phyloP scores from a whole-genome alignment of 2,888 invertebrate species.

The Noctua janthina region DNA sequence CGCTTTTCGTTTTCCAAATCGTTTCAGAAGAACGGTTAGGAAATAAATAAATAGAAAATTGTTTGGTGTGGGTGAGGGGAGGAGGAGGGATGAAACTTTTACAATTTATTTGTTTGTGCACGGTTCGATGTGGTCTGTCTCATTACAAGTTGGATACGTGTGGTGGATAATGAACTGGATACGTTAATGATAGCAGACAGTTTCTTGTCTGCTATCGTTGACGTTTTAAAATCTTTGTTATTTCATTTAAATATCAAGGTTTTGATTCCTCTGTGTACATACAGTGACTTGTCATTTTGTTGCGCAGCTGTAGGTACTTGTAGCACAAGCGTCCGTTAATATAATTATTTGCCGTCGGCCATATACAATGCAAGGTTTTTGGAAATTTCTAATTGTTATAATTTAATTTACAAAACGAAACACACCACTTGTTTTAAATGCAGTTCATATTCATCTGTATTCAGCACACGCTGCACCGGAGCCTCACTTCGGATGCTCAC shows the following conservation, averaged over 20 bases:
- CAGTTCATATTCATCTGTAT: not conserved
- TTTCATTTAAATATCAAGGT: no score
- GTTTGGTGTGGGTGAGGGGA: not conserved
- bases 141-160: no score
- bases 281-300: no score
- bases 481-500: conserved; percentile 47
- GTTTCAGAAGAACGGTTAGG: conserved; percentile 32
- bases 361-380: not conserved
- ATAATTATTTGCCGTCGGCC: no score
- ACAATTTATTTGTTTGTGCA: not conserved
- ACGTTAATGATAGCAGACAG: not conserved
- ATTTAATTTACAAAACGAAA: not conserved
- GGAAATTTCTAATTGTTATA: not conserved
- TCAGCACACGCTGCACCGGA: not conserved
- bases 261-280: no score
- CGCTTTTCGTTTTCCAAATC: conserved; percentile 37
- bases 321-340: no score
- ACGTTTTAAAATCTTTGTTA: no score
- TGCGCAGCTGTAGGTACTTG: no score
- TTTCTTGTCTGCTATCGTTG: not conserved
- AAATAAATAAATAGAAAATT: not conserved
- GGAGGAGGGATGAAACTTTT: not conserved
- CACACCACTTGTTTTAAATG: not conserved
- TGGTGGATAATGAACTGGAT: not conserved
- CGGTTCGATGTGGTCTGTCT: not conserved